These are phyloP conservation scores for Noctua fimbriata DNA, from an alignment of 2,888 invertebrate species.

Conservation along the genomic window DNA sequence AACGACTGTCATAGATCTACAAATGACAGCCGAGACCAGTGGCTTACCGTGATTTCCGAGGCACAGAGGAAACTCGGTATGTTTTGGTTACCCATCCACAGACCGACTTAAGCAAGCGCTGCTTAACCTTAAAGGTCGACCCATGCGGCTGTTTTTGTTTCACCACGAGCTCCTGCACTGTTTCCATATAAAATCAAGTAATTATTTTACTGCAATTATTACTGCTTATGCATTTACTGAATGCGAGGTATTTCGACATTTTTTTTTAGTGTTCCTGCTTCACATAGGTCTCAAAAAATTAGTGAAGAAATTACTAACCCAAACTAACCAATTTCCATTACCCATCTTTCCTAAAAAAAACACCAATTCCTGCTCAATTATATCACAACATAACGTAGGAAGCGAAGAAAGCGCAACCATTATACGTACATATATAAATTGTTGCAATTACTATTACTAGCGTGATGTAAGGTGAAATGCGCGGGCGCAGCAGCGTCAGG, in stretches of 20 bases:
- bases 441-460: slow-evolving; percentile 65
- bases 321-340: background rate
- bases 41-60: too few species aligned
- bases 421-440: slow-evolving; percentile 63
- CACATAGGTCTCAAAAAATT: background rate
- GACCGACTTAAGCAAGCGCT: too few species aligned
- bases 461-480: slow-evolving; percentile 74
- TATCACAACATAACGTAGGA: slow-evolving; percentile 60
- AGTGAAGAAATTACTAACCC: background rate
- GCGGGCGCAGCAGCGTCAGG: slow-evolving; percentile 69
- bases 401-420: slow-evolving; percentile 59
- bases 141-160: too few species aligned
- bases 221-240: background rate
- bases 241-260: background rate
- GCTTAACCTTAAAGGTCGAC: too few species aligned
- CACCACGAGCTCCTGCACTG: too few species aligned
- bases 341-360: slow-evolving; percentile 12
- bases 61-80: too few species aligned
- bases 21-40: too few species aligned
- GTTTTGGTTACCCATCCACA: too few species aligned
- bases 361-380: slow-evolving; percentile 61
- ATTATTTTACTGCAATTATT: background rate
- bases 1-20: too few species aligned
- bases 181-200: background rate
- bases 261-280: background rate